phyloP scores from a whole-genome alignment of 1,140 invertebrate species.

The Plutomurus gul region DNA sequence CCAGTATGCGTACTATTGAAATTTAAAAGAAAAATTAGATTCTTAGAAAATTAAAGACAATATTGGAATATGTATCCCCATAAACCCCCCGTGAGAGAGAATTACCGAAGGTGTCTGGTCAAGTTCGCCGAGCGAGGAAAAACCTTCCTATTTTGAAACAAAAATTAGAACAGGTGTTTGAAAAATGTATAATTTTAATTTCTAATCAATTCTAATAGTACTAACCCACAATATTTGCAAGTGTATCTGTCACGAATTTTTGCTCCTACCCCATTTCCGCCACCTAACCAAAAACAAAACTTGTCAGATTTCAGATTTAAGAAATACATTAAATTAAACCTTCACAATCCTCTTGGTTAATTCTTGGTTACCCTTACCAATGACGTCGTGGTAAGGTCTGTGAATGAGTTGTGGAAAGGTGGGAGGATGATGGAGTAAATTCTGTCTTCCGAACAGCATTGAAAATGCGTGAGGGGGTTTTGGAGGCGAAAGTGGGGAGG shows the following conservation, averaged over 20 bases:
- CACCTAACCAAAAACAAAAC: not conserved
- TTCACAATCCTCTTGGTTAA: no score
- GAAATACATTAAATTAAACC: no score
- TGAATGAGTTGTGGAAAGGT: conserved; percentile 37
- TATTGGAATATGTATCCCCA: no score
- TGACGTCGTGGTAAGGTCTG: conserved; percentile 49
- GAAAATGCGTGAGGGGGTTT: conserved; percentile 34
- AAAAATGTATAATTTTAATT: no score
- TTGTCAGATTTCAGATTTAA: not conserved
- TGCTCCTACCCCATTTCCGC: not conserved
- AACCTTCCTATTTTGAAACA: no score
- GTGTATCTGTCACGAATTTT: conserved; percentile 89
- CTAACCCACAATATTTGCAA: conserved; percentile 98
- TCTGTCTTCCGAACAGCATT: conserved; percentile 47
- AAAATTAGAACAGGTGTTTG: no score
- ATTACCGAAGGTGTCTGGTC: conserved; percentile 90
- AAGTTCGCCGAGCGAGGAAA: conserved; percentile 98
- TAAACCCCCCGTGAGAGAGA: no score
- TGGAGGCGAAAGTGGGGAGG: conserved; percentile 6
- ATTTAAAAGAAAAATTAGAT: no score
- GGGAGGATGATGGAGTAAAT: conserved; percentile 30
- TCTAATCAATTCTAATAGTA: no score
- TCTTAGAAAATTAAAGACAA: no score
- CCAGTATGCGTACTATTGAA: conserved; percentile 99
- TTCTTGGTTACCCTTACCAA: conserved; percentile 38